Base-by-base conservation (phyloP, 2,888 invertebrate species). In the Drosophila eohydei region DNA sequence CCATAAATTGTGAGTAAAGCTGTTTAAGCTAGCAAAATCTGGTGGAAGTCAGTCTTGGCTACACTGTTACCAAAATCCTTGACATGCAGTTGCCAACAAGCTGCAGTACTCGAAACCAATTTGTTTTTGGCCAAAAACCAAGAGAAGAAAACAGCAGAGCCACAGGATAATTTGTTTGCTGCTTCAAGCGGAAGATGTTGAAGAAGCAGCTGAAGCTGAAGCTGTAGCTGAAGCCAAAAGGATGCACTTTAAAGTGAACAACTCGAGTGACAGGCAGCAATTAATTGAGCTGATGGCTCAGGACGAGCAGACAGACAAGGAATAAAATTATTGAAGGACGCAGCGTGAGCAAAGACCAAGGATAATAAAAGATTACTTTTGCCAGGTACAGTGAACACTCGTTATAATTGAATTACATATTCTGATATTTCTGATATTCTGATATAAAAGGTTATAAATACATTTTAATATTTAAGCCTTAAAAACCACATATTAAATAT, bases 231-330 rank as follows among this genome's bases (percentile, higher is more conserved):
- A 51, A 43, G 46, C 60, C 41, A 58, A 52, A 28, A 28, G 51
- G 62, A 70, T 63, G 74, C 62, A 67, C 76, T 75, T 75, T 55
- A 52, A 59, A 57, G 54, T 43, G 61, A 70, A 67, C 68, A 70
- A 66, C 69, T 70, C 54, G 62, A 76, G 66, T 50, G 79, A 79
- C 78, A 74, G 72, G 56, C 74, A 54, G 80, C 78, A 80, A 82
- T 83, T 82, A 83, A 82, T 83, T 78, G 76, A 80, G 76, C 76
- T 73, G 74, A 66, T 62, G 60, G 46, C 26, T 52, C 58, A 46
- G 51, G 55, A 36, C 54, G 14, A 64, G 51, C 50, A 67, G 40
- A 38, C 28, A 61, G 57, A 32, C 40, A 65, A 55, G 50, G 71
- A 50, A 71, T 50, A 72, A 63, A 70, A 74, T 54, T 78, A 60